Base-by-base conservation (phyloP, 1,140 invertebrate species). In the Vanessa atalanta region DNA sequence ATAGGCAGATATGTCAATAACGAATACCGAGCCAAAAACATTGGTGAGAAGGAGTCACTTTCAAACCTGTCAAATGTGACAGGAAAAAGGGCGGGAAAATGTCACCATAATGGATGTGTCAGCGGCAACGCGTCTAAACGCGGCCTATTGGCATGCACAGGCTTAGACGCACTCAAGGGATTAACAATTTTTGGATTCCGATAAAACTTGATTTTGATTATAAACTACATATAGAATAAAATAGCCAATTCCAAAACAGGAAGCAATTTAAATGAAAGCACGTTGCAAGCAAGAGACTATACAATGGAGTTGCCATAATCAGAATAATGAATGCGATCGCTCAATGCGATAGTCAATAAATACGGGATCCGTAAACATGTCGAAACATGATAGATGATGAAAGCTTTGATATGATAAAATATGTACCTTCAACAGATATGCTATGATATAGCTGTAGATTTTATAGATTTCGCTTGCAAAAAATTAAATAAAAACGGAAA, bases 71-170 rank as follows among this genome's bases (percentile, higher is more conserved):
- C 90, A 92, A 88, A 91, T 80, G 85, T 90, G 88, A 91, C 89
- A 89, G 88, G 81, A 85, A 91, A 92, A 92, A 91, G 88, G 88
- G 88, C 87, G 89, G 88, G 79, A 89, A 89, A 88, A 88, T 86
- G 88, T 90, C 89, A 86, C 81, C 84, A 88, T 90, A 92, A 91
- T 92, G 88, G 89, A 91, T 89, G 88, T 91, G 89, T 92, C 89
- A 92, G 79, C 82, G 82, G 77, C 88, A 90, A 82, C 80, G 81
- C 84, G 82, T 81, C 81, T 84, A 81, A 87, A 85, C 78, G 84
- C 82, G 87, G 79, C 84, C 86, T 84, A 84, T 83, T 82, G 82
- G 83, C 85, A 83, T 87, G 84, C 80, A 83, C 81, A 82, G 78
- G 73, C 81, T 83, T 78, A 80, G 75, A 78, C 82, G 78, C 79